These are phyloP conservation scores for Halcyon malimbica DNA, from an alignment of 2,113 vertebrate genomes.

Conservation along the genomic window DNA sequence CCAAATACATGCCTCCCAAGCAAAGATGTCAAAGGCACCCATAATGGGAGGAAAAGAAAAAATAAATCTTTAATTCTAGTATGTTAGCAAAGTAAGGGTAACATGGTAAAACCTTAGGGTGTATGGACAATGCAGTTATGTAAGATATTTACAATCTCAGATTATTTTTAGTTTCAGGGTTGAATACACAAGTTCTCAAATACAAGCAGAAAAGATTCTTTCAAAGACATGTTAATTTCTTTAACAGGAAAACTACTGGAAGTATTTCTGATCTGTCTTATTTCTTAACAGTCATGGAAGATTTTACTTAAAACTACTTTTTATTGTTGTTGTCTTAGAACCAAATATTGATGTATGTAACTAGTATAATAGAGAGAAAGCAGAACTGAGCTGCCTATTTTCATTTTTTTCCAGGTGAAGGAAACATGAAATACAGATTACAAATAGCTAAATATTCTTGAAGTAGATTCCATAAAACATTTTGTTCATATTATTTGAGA, in stretches of 20 bases:
- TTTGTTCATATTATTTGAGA: not conserved
- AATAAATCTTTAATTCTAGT: not conserved
- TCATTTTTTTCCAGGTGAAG: not conserved
- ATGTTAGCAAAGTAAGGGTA: not conserved
- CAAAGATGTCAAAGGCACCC: not conserved
- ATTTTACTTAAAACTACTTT: not conserved
- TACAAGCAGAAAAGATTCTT: not conserved
- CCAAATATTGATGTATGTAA: not conserved
- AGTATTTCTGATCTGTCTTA: not conserved
- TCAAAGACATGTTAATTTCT: not conserved
- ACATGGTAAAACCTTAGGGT: slow-evolving; percentile 29
- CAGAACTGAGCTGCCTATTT: not conserved
- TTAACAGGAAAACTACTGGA: not conserved
- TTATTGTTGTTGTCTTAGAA: not conserved
- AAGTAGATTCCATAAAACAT: not conserved
- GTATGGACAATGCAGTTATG: slow-evolving; percentile 13
- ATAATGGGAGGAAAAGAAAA: accelerated
- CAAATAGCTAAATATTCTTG: not conserved
- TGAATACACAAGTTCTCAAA: slow-evolving; percentile 2
- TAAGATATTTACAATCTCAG: slow-evolving; percentile 40
- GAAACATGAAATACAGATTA: not conserved
- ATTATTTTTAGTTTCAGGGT: slow-evolving; percentile 35
- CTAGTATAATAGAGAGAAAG: not conserved
- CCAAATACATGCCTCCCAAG: not conserved
- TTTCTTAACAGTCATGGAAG: not conserved